Conservation (phyloP, 2,797 vertebrate genomes). For the Varecia variegata region DNA sequence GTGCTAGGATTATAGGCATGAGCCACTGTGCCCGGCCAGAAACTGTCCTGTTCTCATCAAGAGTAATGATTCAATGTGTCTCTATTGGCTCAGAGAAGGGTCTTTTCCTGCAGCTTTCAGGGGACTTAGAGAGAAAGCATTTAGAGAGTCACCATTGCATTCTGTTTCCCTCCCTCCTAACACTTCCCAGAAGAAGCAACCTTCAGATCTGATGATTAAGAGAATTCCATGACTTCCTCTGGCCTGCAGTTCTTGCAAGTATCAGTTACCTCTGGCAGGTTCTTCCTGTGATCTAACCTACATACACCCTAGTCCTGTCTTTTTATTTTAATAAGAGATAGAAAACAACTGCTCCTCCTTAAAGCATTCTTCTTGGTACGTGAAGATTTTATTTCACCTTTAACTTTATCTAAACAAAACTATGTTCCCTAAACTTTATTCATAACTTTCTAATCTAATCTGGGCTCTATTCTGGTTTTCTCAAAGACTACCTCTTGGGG, state of each 20-base stretch:
- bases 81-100: not conserved
- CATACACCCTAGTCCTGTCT: not conserved
- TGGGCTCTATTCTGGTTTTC: not conserved
- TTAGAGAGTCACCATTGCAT: not conserved
- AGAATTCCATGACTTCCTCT: not conserved
- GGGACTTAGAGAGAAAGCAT: not conserved
- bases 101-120: not conserved
- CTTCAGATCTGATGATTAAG: not conserved
- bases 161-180: not conserved
- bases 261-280: not conserved
- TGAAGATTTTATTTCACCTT: slow-evolving; percentile 9
- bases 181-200: not conserved
- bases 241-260: not conserved
- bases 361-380: not conserved
- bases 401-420: not conserved
- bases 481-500: not conserved
- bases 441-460: not conserved
- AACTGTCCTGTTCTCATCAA: not conserved
- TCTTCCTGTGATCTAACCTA: not conserved
- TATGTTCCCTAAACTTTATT: not conserved
- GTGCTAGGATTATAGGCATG: too few species aligned
- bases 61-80: not conserved
- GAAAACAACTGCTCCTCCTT: not conserved
- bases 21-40: not conserved
- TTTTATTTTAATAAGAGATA: not conserved